phyloP scores from a whole-genome alignment of 2,797 vertebrate genomes.

The Malacoraja senta region DNA sequence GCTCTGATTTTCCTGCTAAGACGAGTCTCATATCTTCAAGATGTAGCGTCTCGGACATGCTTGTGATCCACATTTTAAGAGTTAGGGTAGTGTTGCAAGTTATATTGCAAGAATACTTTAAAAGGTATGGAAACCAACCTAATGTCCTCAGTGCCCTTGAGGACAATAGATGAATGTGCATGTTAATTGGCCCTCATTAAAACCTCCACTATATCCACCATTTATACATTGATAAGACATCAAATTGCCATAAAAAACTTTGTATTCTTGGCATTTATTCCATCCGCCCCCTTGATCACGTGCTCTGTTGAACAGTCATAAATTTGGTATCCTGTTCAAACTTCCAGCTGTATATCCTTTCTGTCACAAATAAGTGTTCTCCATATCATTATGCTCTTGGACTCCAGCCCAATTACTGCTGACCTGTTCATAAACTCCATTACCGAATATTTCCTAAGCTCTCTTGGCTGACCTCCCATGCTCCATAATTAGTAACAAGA shows the following conservation, averaged over 20 bases:
- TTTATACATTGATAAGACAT: background rate
- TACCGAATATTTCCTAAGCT: background rate
- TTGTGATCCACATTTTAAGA: no score
- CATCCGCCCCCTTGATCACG: background rate
- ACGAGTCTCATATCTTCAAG: no score
- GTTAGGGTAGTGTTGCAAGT: no score
- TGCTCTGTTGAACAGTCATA: background rate
- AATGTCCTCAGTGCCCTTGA: no score
- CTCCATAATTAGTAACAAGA: background rate
- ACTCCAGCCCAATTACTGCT: background rate
- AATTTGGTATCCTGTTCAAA: background rate
- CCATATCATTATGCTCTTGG: background rate
- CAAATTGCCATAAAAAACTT: background rate
- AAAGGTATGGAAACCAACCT: no score
- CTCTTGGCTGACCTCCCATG: background rate
- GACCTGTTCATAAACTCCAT: background rate
- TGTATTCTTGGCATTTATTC: background rate
- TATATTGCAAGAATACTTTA: no score
- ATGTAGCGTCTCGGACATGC: no score
- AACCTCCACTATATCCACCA: no score
- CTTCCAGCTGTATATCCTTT: background rate
- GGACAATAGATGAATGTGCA: no score
- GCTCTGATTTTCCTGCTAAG: no score
- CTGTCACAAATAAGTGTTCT: background rate
- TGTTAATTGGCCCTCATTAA: no score